Percentiles rank a stretch among this genome's conserved stretches.
phyloP scores from a whole-genome alignment of 2,113 vertebrate genomes.

The Acrocephalus arundinaceus region DNA sequence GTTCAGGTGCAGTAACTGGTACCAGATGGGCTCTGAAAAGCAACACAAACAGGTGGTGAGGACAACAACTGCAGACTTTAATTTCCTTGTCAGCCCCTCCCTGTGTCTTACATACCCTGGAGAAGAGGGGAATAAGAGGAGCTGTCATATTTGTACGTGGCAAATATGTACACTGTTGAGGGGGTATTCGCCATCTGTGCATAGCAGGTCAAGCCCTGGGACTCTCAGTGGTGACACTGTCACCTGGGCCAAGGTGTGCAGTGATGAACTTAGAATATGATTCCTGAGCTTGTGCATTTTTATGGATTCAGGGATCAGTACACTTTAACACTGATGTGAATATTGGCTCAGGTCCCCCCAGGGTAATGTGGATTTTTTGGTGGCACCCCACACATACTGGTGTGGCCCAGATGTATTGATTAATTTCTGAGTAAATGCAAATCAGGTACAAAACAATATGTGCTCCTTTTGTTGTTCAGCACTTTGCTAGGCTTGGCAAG shows the following conservation, averaged over 20 bases:
- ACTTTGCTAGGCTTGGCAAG: neutral
- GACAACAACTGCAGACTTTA: neutral
- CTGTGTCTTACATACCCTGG: neutral
- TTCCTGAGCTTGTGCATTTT: neutral
- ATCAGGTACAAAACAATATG: neutral
- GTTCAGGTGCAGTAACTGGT: conserved; percentile 23
- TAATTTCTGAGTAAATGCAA: neutral
- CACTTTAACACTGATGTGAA: neutral
- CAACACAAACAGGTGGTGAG: conserved; percentile 11
- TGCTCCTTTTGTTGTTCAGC: neutral
- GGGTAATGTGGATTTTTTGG: neutral
- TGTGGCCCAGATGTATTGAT: neutral
- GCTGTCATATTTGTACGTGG: neutral
- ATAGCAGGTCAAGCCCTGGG: neutral
- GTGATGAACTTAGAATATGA: neutral
- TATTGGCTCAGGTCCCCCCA: neutral
- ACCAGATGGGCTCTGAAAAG: conserved; percentile 46
- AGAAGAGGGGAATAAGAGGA: neutral
- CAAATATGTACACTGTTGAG: neutral
- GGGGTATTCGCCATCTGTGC: neutral
- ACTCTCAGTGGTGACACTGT: neutral
- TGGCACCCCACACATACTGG: neutral
- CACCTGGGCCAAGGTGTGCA: neutral
- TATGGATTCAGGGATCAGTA: neutral
- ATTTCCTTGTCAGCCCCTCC: conserved; percentile 15